Evolutionary conservation across 2,113 vertebrate genomes (phyloP).

Genomic region (Hepsetus odoe): DNA sequence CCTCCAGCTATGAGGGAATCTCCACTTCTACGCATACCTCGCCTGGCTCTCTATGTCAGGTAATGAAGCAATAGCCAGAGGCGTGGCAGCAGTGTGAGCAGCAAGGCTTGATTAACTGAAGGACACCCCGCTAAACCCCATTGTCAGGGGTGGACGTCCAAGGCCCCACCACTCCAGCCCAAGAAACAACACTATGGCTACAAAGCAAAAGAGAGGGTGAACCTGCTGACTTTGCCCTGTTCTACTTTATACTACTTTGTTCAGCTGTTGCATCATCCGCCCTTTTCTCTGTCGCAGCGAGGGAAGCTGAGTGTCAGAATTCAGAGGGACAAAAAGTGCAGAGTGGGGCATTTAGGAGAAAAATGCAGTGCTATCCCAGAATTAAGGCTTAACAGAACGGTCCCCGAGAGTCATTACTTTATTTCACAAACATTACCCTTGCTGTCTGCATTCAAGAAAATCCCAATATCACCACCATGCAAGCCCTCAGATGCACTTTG

Average conservation of each 20-base stretch:
- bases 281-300: background rate
- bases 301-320: conserved; percentile 1
- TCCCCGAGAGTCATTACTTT: background rate
- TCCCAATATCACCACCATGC: no score
- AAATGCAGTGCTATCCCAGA: conserved; percentile 1
- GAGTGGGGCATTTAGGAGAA: background rate
- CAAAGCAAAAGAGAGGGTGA: background rate
- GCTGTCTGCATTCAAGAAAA: background rate
- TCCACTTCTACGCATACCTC: conserved; percentile 6
- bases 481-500: background rate
- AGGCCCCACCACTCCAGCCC: background rate
- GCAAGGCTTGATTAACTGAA: conserved; percentile 34
- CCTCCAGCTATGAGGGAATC: conserved; percentile 36
- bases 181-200: background rate
- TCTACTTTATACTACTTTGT: background rate
- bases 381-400: background rate
- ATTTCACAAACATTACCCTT: background rate
- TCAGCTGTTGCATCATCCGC: background rate
- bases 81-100: conserved; percentile 16
- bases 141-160: background rate
- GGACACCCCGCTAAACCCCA: background rate
- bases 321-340: background rate
- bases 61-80: conserved; percentile 52
- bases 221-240: background rate
- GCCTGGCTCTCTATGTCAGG: conserved; percentile 27